Evolutionary conservation across 2,797 vertebrate species (phyloP).

Genomic region (Chrysocyon brachyurus): DNA sequence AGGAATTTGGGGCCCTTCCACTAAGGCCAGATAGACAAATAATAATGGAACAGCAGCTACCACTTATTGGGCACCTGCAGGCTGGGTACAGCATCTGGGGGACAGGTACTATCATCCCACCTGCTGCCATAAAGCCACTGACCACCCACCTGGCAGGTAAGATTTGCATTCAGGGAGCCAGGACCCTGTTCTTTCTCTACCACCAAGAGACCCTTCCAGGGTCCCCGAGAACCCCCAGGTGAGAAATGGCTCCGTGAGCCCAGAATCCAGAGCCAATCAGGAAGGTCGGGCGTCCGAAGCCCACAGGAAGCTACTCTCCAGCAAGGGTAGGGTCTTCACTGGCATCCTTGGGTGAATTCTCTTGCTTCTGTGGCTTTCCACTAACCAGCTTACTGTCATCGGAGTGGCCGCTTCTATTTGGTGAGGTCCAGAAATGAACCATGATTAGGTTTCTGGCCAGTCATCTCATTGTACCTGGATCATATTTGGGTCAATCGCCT

Average conservation of each 20-base stretch:
- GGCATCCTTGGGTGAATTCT: constrained; percentile 1
- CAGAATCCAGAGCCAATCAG: not conserved
- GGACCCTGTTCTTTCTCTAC: not conserved
- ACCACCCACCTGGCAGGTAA: not conserved
- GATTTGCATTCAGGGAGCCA: not conserved
- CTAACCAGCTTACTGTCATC: constrained; percentile 55
- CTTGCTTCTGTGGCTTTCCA: constrained; percentile 52
- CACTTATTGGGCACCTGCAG: not conserved
- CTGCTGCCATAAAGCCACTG: not conserved
- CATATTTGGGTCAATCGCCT: constrained; percentile 19
- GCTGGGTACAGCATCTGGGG: not conserved
- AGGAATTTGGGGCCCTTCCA: not conserved
- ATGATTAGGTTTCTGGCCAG: constrained; percentile 50
- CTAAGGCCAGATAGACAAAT: not conserved
- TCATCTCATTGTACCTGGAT: constrained; percentile 62
- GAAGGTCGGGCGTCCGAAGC: not conserved
- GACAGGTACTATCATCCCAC: fast-evolving
- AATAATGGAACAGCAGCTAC: not conserved
- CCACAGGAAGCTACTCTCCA: not conserved
- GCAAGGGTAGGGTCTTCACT: not conserved
- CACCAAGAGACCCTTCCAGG: not conserved
- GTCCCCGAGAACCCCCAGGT: not conserved
- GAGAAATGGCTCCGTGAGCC: not conserved
- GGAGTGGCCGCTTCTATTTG: not conserved
- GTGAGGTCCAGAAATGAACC: not conserved